A percentile compares a stretch with the other conserved stretches of the same genome.
These are phyloP conservation scores for Raillietiella orientalis DNA, from an alignment of 2,888 invertebrate genomes.

Conservation along the genomic window DNA sequence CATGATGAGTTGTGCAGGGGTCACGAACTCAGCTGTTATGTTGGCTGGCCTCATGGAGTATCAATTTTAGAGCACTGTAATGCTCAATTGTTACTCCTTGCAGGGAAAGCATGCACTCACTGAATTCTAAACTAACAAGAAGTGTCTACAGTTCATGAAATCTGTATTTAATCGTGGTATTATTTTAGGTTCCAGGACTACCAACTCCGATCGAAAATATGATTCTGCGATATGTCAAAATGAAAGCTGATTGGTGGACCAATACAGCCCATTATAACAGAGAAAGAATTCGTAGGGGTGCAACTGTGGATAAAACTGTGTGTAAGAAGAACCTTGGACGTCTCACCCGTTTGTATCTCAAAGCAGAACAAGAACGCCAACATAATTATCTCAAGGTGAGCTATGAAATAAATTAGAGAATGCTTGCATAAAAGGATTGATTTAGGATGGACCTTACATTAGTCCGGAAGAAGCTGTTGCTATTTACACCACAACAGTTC, in stretches of 20 bases:
- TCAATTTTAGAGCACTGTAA: no score
- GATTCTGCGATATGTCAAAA: slow-evolving; percentile 96
- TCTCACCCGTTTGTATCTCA: slow-evolving; percentile 80
- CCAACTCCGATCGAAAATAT: slow-evolving; percentile 99
- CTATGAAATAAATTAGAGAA: background rate
- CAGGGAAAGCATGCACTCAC: background rate
- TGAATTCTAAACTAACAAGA: background rate
- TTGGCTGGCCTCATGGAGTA: no score
- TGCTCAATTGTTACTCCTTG: no score
- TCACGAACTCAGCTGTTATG: slow-evolving; percentile 9
- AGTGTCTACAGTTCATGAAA: background rate
- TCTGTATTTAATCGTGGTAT: background rate
- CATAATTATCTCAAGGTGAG: slow-evolving; percentile 82
- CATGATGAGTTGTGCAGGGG: slow-evolving; percentile 12
- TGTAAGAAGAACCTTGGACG: slow-evolving; percentile 98
- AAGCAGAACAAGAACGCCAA: slow-evolving; percentile 91
- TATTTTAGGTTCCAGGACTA: slow-evolving; percentile 59
- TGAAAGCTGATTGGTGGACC: slow-evolving; percentile 99
- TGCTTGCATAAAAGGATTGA: background rate
- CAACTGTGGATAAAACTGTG: slow-evolving; percentile 97
- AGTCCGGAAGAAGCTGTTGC: slow-evolving; percentile 99
- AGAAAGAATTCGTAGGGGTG: slow-evolving; percentile 91
- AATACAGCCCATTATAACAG: slow-evolving; percentile 99
- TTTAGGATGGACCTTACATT: slow-evolving; percentile 83
- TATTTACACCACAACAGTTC: slow-evolving; percentile 96